Evolutionary conservation across 37 sponge, comb jelly and placozoan genomes (phyloP).

Genomic region (Mnemiopsis leidyi): DNA sequence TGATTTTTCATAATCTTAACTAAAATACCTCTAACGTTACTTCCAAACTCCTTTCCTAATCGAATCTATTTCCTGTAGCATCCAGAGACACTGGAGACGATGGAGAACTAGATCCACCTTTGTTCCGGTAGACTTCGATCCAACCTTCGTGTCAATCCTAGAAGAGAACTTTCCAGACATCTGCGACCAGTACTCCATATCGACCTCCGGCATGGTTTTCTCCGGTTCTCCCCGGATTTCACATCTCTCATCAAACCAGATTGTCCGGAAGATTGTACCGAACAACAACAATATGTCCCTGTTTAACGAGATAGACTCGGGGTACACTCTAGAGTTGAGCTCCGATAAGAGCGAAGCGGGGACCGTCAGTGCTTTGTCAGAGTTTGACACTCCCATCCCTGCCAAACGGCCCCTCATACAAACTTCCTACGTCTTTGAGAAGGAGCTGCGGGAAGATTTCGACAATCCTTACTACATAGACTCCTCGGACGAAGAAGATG

Average conservation of each 20-base stretch:
- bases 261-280: slow-evolving; percentile 34
- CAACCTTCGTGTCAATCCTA: not conserved
- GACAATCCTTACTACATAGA: slow-evolving; percentile 55
- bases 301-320: not conserved
- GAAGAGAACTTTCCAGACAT: slow-evolving; percentile 36
- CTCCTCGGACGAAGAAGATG: slow-evolving; percentile 4
- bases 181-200: slow-evolving; percentile 15
- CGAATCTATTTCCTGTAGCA: slow-evolving; percentile 29
- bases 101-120: not conserved
- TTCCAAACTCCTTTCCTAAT: no score
- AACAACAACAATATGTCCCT: slow-evolving; percentile 60
- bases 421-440: slow-evolving; percentile 54
- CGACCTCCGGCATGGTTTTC: not conserved
- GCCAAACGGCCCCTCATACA: slow-evolving; percentile 17
- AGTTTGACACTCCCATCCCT: slow-evolving; percentile 56
- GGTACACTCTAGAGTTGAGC: not conserved
- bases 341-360: not conserved
- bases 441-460: slow-evolving; percentile 53
- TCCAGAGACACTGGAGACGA: slow-evolving; percentile 26
- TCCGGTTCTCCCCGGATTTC: not conserved
- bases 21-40: no score
- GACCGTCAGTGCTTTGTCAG: not conserved
- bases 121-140: not conserved
- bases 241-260: not conserved
- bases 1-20: no score